Conservation (phyloP, 1,140 invertebrate species). For the Cydia fagiglandana region DNA sequence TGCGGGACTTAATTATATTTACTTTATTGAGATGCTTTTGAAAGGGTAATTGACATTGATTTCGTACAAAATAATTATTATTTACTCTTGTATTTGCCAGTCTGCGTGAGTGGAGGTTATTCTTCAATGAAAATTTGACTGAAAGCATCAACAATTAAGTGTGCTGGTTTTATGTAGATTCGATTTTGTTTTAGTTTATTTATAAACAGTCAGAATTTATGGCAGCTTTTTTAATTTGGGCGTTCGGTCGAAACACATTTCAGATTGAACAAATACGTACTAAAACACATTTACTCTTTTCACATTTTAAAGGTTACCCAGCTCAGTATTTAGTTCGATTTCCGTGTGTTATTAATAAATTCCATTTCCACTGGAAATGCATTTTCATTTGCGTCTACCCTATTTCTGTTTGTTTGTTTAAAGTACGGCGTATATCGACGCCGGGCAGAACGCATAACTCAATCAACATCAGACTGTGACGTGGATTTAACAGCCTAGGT, state of each 20-base stretch:
- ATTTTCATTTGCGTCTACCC: constrained; percentile 1
- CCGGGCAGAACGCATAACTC: constrained; percentile 62
- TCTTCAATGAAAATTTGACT: background rate
- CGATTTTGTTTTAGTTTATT: too few relatives aligned
- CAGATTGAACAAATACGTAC: too few relatives aligned
- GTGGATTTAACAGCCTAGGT: constrained; percentile 58
- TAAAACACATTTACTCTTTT: too few relatives aligned
- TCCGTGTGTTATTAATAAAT: constrained; percentile 16
- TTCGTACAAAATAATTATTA: background rate
- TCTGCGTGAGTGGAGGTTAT: background rate
- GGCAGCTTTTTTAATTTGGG: too few relatives aligned
- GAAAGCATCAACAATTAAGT: background rate
- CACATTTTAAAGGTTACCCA: too few relatives aligned
- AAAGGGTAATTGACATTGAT: constrained; percentile 11
- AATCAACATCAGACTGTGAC: constrained; percentile 70
- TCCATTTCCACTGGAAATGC: constrained; percentile 1
- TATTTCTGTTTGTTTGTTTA: constrained; percentile 23
- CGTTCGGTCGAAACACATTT: too few relatives aligned
- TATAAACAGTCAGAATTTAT: too few relatives aligned
- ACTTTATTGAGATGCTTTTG: constrained; percentile 33
- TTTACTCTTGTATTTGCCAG: constrained; percentile 34
- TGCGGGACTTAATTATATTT: constrained; percentile 37
- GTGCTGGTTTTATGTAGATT: too few relatives aligned
- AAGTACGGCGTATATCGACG: constrained; percentile 21
- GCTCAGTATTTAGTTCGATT: background rate